Evolutionary conservation across 2,113 vertebrate species (phyloP).

Genomic region (Python bivittatus): DNA sequence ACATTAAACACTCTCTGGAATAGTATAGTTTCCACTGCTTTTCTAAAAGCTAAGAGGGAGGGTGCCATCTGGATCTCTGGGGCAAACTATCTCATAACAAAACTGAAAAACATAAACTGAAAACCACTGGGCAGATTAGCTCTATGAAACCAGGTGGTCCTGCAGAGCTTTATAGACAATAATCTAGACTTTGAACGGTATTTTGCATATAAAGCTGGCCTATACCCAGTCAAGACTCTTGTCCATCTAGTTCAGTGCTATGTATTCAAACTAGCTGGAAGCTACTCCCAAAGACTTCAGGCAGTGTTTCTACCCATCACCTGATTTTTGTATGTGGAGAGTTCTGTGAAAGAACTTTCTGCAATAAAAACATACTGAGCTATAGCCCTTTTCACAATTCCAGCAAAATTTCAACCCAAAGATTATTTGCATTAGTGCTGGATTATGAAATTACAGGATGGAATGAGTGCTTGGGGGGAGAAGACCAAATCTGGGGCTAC

Average conservation of each 20-base stretch:
- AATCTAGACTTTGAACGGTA: not conserved
- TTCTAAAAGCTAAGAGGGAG: not conserved
- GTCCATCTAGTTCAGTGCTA: not conserved
- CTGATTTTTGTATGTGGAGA: not conserved
- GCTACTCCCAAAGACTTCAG: no score
- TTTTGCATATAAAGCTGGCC: not conserved
- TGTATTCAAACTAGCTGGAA: not conserved
- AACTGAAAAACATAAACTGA: not conserved
- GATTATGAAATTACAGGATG: not conserved
- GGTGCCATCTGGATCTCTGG: not conserved
- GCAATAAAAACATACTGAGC: not conserved
- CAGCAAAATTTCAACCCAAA: not conserved
- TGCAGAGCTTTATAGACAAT: not conserved
- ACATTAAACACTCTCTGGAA: not conserved
- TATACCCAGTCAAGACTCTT: not conserved
- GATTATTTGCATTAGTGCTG: not conserved
- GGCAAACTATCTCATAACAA: not conserved
- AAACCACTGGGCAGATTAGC: not conserved
- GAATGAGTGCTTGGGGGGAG: not conserved
- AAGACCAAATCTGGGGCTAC: no score
- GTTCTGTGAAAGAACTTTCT: not conserved
- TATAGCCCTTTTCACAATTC: not conserved
- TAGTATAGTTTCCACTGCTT: not conserved
- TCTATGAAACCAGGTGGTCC: not conserved
- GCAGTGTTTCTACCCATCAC: not conserved